Evolutionary conservation across 2,113 vertebrate species (phyloP), one percentile per base, ranked within the genome.

Genomic region (Pionites leucogaster): DNA sequence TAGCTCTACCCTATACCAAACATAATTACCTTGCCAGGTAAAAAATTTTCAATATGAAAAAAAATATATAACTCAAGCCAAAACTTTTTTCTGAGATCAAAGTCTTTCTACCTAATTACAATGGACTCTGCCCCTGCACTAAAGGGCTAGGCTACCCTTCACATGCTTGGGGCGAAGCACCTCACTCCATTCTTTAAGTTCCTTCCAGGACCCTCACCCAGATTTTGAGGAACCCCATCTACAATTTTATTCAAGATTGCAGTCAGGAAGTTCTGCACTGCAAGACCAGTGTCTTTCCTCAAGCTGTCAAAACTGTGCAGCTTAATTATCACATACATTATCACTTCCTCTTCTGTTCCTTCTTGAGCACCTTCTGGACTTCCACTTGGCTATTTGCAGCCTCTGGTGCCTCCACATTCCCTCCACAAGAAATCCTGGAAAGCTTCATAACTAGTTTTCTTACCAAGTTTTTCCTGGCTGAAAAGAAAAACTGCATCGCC

Each of bases 311-410:
- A 76, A 70, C 5, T 68, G 19, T 62, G 22, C 14, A 67, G 24
- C 10, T 49, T 49, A 33, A 67, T 59, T 37, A 78, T 35, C 5
- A 2, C 5, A 12, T 17, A 15, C 2, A 2, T 4, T 24, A 13
- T 29, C 19, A 27, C 28, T 69, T 62, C 35, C 33, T 41, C 37
- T 52, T 57, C 25, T 28, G 16, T 7, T 46, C 37, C 20, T 81
- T 78, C 60, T 81, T 8, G 1, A 22, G 9, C 0, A 0, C 17
- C 13, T 62, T 11, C 49, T 1, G 3, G 31, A 44, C 15, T 80
- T 55, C n/a, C 39, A 24, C 1, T 5, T 31, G 35, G 64, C 29
- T 59, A 16, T 28, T 22, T 87, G 6, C 27, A 85, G 62, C 35
- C 27, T 69, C 49, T 74, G 24, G 8, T 76, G 19, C 24, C 33